Percentiles rank a stretch among this genome's conserved stretches.
phyloP scores from a whole-genome alignment of 2,888 invertebrate genomes.

The Archaeoteleia sp. region DNA sequence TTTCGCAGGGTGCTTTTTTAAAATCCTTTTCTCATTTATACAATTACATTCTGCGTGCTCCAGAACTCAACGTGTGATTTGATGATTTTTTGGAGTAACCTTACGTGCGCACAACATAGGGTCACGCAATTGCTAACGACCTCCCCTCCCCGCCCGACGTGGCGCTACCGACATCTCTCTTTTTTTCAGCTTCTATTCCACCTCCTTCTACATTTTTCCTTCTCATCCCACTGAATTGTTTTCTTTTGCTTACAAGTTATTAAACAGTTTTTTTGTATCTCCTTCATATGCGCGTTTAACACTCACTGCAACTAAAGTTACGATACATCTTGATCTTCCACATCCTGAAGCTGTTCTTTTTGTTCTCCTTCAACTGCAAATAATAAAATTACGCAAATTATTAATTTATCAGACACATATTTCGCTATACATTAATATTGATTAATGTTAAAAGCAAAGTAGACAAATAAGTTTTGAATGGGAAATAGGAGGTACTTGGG shows the following conservation, averaged over 20 bases:
- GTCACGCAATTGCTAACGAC: conserved; percentile 71
- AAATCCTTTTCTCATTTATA: conserved; percentile 49
- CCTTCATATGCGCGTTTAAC: conserved; percentile 74
- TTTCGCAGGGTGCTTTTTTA: conserved; percentile 62
- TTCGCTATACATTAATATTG: too few species aligned
- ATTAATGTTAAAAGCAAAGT: too few species aligned
- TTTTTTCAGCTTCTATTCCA: conserved; percentile 49
- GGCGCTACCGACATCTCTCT: conserved; percentile 6
- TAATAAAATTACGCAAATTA: neutral
- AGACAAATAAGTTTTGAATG: too few species aligned
- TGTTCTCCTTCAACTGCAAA: conserved; percentile 89
- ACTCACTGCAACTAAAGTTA: conserved; percentile 80
- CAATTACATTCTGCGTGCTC: conserved; percentile 65
- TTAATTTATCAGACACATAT: too few species aligned
- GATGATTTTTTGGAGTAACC: conserved; percentile 66
- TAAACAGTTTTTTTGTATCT: conserved; percentile 72
- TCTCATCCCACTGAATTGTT: conserved; percentile 69
- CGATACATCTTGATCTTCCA: conserved; percentile 97
- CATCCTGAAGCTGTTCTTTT: conserved; percentile 93
- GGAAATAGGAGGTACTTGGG: too few species aligned
- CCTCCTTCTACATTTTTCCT: conserved; percentile 44
- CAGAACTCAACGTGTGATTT: conserved; percentile 66
- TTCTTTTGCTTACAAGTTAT: conserved; percentile 73
- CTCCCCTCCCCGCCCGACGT: conserved; percentile 42
- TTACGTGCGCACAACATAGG: conserved; percentile 67